A percentile compares a stretch with the other conserved stretches of the same genome.
phyloP scores from a whole-genome alignment of 2,113 vertebrate genomes.

The Oxygymnocypris stewartii region DNA sequence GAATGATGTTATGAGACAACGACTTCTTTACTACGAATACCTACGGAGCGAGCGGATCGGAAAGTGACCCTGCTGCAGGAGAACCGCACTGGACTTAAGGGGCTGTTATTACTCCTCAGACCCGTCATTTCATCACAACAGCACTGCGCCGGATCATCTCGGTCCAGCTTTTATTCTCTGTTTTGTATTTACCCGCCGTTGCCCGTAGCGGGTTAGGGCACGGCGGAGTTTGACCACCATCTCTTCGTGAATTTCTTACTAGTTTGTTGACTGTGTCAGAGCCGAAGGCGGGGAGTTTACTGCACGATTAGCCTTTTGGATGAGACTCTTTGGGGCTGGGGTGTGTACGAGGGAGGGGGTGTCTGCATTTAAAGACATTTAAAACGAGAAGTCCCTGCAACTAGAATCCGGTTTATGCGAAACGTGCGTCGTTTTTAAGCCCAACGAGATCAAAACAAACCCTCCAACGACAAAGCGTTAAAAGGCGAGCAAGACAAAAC shows the following conservation, averaged over 20 bases:
- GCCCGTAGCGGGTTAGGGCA: neutral
- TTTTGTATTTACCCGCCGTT: conserved; percentile 14
- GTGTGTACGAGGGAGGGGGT: conserved; percentile 34
- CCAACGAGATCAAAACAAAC: neutral
- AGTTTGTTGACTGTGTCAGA: neutral
- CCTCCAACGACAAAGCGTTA: neutral
- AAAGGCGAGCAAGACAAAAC: neutral
- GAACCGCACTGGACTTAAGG: conserved; percentile 54
- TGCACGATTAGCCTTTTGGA: conserved; percentile 50
- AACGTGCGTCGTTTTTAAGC: neutral
- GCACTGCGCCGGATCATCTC: conserved; percentile 55
- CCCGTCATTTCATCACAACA: conserved; percentile 42
- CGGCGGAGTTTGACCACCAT: neutral
- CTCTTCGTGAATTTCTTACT: neutral
- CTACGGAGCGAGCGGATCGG: conserved; percentile 38
- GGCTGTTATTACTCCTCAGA: conserved; percentile 46
- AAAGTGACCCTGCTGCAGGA: conserved; percentile 72
- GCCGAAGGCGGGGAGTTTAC: conserved; percentile 17
- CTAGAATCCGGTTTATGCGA: neutral
- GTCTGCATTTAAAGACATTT: conserved; percentile 34
- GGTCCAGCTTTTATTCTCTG: conserved; percentile 24
- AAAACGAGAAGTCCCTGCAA: conserved; percentile 47
- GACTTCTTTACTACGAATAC: conserved; percentile 62
- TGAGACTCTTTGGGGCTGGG: conserved; percentile 41
- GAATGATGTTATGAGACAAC: conserved; percentile 59